A percentile compares a stretch with the other conserved stretches of the same genome.
Evolutionary conservation across 2,113 vertebrate genomes (phyloP).

Genomic region (Leptobrachium ailaonicum): DNA sequence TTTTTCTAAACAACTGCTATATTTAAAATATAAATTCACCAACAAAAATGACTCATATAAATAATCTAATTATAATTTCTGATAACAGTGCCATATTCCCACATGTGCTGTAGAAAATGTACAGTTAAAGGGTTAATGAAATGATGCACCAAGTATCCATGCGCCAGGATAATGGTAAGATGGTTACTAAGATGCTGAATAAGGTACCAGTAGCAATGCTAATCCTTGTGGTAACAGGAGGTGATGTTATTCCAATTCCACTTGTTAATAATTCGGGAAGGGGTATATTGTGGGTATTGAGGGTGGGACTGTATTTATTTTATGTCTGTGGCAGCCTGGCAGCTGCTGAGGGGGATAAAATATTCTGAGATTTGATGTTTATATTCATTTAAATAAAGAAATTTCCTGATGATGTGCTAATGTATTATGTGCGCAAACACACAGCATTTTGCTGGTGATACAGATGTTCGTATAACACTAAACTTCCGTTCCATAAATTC

Average conservation of each 20-base stretch:
- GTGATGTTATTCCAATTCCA: conserved; percentile 1
- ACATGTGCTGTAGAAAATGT: no score
- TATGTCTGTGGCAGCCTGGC: conserved; percentile 39
- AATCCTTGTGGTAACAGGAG: conserved; percentile 31
- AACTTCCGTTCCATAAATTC: no score
- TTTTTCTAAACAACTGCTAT: no score
- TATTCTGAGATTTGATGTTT: conserved; percentile 44
- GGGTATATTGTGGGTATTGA: neutral
- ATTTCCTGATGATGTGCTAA: conserved; percentile 13
- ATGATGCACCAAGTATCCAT: no score
- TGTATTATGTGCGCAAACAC: neutral
- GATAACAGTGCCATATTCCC: no score
- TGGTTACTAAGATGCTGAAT: neutral
- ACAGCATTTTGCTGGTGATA: neutral
- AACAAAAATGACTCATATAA: no score
- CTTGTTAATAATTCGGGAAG: neutral
- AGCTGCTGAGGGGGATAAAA: conserved; percentile 33
- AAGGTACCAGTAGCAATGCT: conserved; percentile 30
- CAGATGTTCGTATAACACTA: neutral
- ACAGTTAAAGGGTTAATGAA: no score
- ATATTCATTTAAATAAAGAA: conserved; percentile 45
- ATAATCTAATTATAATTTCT: no score
- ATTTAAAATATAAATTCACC: no score
- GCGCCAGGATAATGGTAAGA: neutral
- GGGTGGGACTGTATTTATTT: neutral